phyloP scores from a whole-genome alignment of 2,797 vertebrate genomes.

The Podarcis siculus region DNA sequence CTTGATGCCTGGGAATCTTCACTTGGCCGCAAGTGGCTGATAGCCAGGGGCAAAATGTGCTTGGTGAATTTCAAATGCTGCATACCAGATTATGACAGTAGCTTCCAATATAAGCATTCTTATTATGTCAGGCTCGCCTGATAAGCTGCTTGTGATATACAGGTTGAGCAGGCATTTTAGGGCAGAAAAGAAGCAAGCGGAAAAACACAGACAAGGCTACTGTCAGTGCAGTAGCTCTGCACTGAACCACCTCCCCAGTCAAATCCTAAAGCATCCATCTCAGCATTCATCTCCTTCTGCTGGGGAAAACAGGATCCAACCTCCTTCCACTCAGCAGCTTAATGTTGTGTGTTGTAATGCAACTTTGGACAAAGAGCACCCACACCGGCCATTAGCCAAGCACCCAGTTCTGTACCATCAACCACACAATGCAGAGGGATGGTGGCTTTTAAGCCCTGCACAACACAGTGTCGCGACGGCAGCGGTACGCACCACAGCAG shows the following conservation, averaged over 20 bases:
- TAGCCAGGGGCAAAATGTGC: too few species aligned
- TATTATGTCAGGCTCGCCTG: too few species aligned
- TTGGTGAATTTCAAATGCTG: too few species aligned
- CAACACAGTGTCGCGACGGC: fast-evolving
- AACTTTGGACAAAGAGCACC: neutral
- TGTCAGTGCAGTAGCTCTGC: too few species aligned
- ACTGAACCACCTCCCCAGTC: neutral
- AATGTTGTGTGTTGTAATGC: neutral
- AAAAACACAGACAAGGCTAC: too few species aligned
- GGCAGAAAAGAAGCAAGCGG: too few species aligned
- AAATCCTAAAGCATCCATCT: neutral
- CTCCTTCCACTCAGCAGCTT: neutral
- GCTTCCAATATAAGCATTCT: too few species aligned
- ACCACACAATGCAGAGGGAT: neutral
- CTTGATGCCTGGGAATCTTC: too few species aligned
- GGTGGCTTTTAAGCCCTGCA: neutral
- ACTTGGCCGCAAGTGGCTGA: too few species aligned
- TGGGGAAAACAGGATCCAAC: neutral
- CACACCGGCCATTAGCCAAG: neutral
- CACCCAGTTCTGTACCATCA: neutral
- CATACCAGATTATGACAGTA: too few species aligned
- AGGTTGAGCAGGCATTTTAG: too few species aligned
- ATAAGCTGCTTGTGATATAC: too few species aligned
- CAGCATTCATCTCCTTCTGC: neutral
- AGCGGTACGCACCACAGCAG: constrained; percentile 87